Base-by-base conservation (phyloP, 2,113 vertebrate species). In the Monarcha castaneiventris region DNA sequence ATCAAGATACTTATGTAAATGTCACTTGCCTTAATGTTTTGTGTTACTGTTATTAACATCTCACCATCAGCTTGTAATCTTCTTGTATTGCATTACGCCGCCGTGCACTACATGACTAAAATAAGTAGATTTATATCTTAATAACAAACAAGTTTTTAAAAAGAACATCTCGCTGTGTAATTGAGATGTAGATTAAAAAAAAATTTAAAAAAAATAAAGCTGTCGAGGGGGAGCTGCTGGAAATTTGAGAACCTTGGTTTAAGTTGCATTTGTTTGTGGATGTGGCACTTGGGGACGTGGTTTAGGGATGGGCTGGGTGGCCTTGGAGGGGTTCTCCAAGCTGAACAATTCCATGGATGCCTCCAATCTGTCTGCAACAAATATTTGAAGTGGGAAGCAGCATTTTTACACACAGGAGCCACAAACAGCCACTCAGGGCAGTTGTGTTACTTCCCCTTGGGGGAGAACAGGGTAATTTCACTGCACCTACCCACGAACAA, bases 1-100 rank as follows among this genome's bases (percentile, higher is more conserved):
- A 98, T 98, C 97, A 98, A 98, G 97, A 98, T 98, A 98, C 98
- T 98, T 98, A 98, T 98, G 98, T 98, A 98, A 98, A 98, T 98
- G 98, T 98, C 98, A 98, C 97, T 98, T 98, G 97, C 98, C 97
- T 98, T 98, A 98, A 98, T 98, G 98, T 98, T 98, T 98, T 98
- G 96, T 97, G 98, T 97, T 98, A 97, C 97, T 97, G 96, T 98
- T 98, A 98, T 98, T 98, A 98, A 98, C 97, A 97, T 98, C 97
- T 98, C 98, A 97, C 98, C 97, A 98, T 98, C 97, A 98, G 96
- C 97, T 98, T 98, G 97, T 98, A 98, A 98, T 98, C 97, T 97
- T 93, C 97, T 97, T 97, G 97, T 98, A 97, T 96, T 97, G 94
- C 97, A 97, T 97, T 98, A 95, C 52, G 80, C 93, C 85, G 94